These are phyloP conservation scores for Odontomachus brunneus DNA, from an alignment of 1,140 invertebrate genomes.

Conservation along the genomic window DNA sequence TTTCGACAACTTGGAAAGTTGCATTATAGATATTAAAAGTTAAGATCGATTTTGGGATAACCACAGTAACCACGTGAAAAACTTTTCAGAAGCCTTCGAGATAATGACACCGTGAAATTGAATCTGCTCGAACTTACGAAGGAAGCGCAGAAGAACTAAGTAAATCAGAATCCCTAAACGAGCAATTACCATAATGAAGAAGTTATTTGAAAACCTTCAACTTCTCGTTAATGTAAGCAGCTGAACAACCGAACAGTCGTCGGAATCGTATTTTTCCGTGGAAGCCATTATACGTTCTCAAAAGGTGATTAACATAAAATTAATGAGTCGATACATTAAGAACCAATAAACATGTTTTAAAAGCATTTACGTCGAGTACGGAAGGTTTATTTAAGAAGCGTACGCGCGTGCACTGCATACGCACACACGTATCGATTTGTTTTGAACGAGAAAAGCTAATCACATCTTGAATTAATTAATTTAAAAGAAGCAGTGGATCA, in stretches of 20 bases:
- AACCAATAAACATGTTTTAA: constrained; percentile 1
- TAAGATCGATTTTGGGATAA: constrained; percentile 21
- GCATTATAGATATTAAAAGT: constrained; percentile 16
- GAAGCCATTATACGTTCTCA: neutral
- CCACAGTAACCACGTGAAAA: constrained; percentile 17
- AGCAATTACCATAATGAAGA: constrained; percentile 58
- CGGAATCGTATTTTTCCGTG: neutral
- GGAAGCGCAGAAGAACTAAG: constrained; percentile 39
- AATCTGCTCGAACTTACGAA: constrained; percentile 27
- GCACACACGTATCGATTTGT: too few relatives aligned
- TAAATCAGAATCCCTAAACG: constrained; percentile 57
- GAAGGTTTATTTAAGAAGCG: neutral
- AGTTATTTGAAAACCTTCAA: constrained; percentile 47
- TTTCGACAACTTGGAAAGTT: constrained; percentile 13
- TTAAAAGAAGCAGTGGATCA: neutral
- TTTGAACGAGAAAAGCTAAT: neutral
- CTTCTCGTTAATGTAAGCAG: constrained; percentile 35
- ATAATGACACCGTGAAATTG: constrained; percentile 32
- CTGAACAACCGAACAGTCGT: constrained; percentile 24
- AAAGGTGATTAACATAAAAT: constrained; percentile 16
- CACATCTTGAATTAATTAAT: neutral
- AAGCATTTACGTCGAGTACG: too few relatives aligned
- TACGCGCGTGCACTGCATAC: too few relatives aligned
- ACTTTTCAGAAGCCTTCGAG: constrained; percentile 37
- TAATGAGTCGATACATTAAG: neutral